These are phyloP conservation scores for Drosophila bunnanda DNA, from an alignment of 2,888 invertebrate species.

Conservation along the genomic window DNA sequence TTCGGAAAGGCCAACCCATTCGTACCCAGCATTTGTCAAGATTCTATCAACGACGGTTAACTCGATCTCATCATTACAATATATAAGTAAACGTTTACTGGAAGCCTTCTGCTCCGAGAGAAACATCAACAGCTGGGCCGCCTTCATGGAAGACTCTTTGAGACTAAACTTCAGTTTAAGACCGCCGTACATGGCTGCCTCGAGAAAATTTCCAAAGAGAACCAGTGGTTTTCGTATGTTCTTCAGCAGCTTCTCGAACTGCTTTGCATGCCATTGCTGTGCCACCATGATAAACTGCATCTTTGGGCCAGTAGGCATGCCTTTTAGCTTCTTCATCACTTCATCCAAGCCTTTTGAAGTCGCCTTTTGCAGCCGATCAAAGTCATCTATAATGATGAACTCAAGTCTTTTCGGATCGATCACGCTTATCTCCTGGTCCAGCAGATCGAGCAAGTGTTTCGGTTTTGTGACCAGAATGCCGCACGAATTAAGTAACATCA, in stretches of 20 bases:
- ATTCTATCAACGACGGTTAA: conserved; percentile 1
- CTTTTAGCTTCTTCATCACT: conserved; percentile 20
- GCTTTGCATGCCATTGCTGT: conserved; percentile 53
- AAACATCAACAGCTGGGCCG: conserved; percentile 20
- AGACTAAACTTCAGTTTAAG: conserved; percentile 34
- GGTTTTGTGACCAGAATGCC: conserved; percentile 62
- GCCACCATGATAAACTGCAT: conserved; percentile 54
- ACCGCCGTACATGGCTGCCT: conserved; percentile 61
- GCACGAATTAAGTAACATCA: conserved; percentile 51
- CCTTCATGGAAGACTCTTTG: conserved; percentile 28
- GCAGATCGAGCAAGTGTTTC: conserved; percentile 24
- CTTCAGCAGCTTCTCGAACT: conserved; percentile 29
- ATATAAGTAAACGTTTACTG: conserved; percentile 47
- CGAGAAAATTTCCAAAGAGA: conserved; percentile 60
- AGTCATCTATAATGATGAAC: conserved; percentile 61
- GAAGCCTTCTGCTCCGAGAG: neutral
- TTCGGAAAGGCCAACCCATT: conserved; percentile 34
- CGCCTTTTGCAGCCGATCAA: conserved; percentile 44
- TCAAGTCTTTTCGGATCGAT: conserved; percentile 40
- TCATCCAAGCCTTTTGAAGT: conserved; percentile 8
- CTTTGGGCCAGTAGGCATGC: neutral
- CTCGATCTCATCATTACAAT: conserved; percentile 45
- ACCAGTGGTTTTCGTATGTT: conserved; percentile 42
- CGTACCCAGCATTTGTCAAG: conserved; percentile 24
- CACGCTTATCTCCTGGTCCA: conserved; percentile 21